Base-by-base conservation (phyloP, 2,797 vertebrate species). In the Myotis myotis region DNA sequence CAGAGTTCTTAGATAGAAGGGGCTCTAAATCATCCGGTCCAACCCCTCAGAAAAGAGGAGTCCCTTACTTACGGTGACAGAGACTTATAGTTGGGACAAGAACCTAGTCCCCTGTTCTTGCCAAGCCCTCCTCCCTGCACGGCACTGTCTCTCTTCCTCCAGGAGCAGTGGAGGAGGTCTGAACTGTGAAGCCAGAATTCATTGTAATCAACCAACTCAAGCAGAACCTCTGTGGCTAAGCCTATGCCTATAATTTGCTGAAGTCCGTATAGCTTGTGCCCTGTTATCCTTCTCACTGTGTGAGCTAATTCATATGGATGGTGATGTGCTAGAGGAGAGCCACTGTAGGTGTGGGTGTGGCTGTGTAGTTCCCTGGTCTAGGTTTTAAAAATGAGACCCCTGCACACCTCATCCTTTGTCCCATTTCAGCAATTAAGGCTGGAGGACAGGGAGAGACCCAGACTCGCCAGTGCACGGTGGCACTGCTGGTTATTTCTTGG, bases 401-500 rank as follows among this genome's bases (percentile, higher is more conserved):
- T 23, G 8, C 5, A 33, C 23, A 19, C 25, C 79, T 76, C 16
- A 25, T 10, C 16, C 22, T 4, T 23, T 22, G 8, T 33, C 44
- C 66, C 72, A 44, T 68, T 20, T 47, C 11, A n/a, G 38, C 60
- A 91, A 2, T 20, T 15, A 47, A 76, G 36, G 25, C n/a, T 53
- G 2, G 28, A 87, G 20, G 5, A 36, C 3, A 33, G 41, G 30
- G 22, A 20, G 4, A 20, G 53, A 81, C 8, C 38, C 19, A 64
- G 81, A n/a, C 9, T 7, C 3, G 2, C 10, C 70, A 10, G 5
- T 2, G 5, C 60, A 30, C 3, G 7, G 7, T 7, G 15, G 8
- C 22, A 3, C 36, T 91, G 28, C 33, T 68, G 9, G 4, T 12
- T 57, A 11, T n/a, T 49, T 83, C 47, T 51, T 47, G 3, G n/a